A percentile compares a stretch with the other conserved stretches of the same genome.
phyloP scores from a whole-genome alignment of 2,888 invertebrate species.

The Tachystola acroxantha region DNA sequence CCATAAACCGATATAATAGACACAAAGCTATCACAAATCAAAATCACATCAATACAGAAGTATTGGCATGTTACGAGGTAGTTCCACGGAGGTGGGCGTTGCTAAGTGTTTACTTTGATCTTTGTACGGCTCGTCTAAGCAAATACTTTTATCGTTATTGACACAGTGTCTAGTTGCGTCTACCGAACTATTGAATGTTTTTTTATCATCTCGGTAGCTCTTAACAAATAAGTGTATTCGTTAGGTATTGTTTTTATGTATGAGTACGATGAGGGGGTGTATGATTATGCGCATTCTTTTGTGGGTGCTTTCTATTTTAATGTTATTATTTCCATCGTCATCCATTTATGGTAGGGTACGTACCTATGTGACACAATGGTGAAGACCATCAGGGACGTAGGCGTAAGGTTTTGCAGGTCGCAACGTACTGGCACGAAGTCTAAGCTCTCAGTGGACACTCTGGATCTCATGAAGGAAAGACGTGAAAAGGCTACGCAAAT shows the following conservation, averaged over 20 bases:
- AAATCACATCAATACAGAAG: conserved; percentile 21
- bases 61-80: conserved; percentile 43
- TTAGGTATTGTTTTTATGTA: conserved; percentile 41
- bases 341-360: too few species aligned
- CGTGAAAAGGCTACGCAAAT: too few species aligned
- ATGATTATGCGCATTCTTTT: conserved; percentile 7
- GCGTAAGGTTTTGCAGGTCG: too few species aligned
- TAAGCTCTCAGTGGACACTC: too few species aligned
- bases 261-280: conserved; percentile 7
- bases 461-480: too few species aligned
- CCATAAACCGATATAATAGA: too few species aligned
- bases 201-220: conserved; percentile 37
- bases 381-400: too few species aligned
- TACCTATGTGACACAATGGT: too few species aligned
- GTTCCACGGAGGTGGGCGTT: conserved; percentile 51
- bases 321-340: too few species aligned
- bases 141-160: conserved; percentile 75
- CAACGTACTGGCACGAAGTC: too few species aligned
- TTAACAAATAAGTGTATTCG: conserved; percentile 39
- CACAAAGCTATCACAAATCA: conserved; percentile 2
- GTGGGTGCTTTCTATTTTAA: too few species aligned
- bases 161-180: conserved; percentile 65
- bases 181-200: conserved; percentile 51
- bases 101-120: conserved; percentile 63
- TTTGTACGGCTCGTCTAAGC: conserved; percentile 63